Base-by-base conservation (phyloP, 1,140 invertebrate species). In the Agrypnia vestita region DNA sequence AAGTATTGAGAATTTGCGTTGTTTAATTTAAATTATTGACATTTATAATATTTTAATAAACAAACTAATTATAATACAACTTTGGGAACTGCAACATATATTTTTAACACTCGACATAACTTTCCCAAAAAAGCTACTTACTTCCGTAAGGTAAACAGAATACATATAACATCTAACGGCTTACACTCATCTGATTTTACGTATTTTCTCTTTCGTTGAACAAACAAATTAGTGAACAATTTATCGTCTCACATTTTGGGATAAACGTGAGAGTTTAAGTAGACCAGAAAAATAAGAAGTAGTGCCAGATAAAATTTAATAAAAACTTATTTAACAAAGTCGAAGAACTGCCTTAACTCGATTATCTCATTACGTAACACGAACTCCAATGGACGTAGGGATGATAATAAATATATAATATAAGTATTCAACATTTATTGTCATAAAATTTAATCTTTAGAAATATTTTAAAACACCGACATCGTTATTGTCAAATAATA, bases 181-280 rank as follows among this genome's bases (percentile, higher is more conserved):
- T 59, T 59, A 43, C 12, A 25, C 9, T 64, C 25, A 43, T 64
- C 61, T 64, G 35, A 64, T 25, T 43, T 64, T 64, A 19, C 61
- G n/a, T 64, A 25, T 64, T 64, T 64, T 64, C 61, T 64, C 35
- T 64, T n/a, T 44, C 35, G n/a, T 64, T 13, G 61, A 25, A 43
- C 61, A 64, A 64, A 64, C 61, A 64, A 64, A 64, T 64, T 64
- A 64, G 61, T 64, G 61, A 64, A 64, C 9, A 64, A 64, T 64
- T 64, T 64, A 64, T 64, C 8, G 61, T 64, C 61, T 25, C 19
- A 35, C 25, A 64, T n/a, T 25, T 19, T 64, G 61, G 61, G 61
- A n/a, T 35, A 12, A 64, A 35, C 25, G 25, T 35, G 25, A 35
- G 25, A 35, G 25, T 3, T 35, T 35, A 35, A 35, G 25, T 3